These are phyloP conservation scores for Cuculus canorus DNA, from an alignment of 2,797 vertebrate genomes.

Conservation along the genomic window DNA sequence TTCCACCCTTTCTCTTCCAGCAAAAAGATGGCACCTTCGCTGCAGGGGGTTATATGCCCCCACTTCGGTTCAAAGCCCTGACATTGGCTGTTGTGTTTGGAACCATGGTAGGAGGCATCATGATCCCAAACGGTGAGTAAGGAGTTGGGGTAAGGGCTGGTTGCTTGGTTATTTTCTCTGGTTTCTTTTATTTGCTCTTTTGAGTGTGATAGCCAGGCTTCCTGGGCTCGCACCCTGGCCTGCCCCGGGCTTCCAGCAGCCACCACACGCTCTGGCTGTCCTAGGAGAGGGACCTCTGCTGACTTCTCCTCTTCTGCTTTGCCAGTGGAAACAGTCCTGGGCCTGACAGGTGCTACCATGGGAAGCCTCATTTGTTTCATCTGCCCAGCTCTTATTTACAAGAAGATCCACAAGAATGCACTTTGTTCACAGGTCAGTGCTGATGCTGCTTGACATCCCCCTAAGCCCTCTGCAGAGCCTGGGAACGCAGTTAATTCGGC, in stretches of 20 bases:
- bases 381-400: conserved; percentile 96
- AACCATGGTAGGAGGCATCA: conserved; percentile 96
- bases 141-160: background rate
- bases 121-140: conserved; percentile 94
- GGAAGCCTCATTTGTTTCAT: conserved; percentile 99
- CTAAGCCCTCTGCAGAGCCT: conserved; percentile 22
- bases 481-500: background rate
- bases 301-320: conserved; percentile 19
- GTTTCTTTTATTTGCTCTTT: background rate
- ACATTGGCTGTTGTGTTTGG: conserved; percentile 94
- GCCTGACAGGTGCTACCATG: conserved; percentile 96
- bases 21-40: conserved; percentile 97
- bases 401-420: conserved; percentile 90
- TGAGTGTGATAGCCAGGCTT: background rate
- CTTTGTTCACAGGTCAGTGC: conserved; percentile 88
- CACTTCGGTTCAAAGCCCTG: conserved; percentile 95
- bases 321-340: conserved; percentile 94
- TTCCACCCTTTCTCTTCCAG: conserved; percentile 66
- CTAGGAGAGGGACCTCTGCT: background rate
- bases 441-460: conserved; percentile 38
- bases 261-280: fast-evolving
- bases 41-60: conserved; percentile 96
- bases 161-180: background rate
- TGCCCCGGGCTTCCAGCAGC: background rate
- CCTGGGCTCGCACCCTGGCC: background rate